These are phyloP conservation scores for Pherbina coryleti DNA, from an alignment of 2,888 invertebrate species.

Conservation along the genomic window DNA sequence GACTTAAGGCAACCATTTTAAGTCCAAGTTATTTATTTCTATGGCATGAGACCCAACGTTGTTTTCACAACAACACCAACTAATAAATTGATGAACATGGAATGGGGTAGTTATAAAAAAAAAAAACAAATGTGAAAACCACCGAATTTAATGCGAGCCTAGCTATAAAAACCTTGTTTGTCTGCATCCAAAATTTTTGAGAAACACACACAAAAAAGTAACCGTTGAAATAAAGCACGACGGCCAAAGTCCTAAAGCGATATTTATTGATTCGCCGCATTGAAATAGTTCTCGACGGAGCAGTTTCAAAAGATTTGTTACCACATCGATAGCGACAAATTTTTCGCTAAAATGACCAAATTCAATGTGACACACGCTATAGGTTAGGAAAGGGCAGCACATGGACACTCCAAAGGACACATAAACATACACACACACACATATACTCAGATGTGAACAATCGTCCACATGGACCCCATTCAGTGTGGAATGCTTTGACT, in stretches of 20 bases:
- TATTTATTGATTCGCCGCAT: constrained; percentile 67
- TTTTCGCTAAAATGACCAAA: constrained; percentile 46
- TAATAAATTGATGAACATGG: constrained; percentile 5
- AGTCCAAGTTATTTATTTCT: background rate
- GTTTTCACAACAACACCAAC: background rate
- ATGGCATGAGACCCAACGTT: background rate
- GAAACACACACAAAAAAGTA: background rate
- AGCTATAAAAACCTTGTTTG: constrained; percentile 48
- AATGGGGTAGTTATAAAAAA: background rate
- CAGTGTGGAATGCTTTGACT: background rate
- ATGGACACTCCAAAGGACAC: constrained; percentile 31
- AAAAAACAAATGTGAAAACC: background rate
- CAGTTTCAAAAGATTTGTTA: constrained; percentile 61
- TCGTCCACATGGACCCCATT: constrained; percentile 47
- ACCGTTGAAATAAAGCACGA: constrained; percentile 55
- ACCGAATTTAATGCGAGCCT: constrained; percentile 46
- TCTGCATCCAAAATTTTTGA: constrained; percentile 45
- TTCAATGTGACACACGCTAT: constrained; percentile 47
- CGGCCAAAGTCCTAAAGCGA: constrained; percentile 48
- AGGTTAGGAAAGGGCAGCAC: constrained; percentile 35
- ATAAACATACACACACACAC: constrained; percentile 20
- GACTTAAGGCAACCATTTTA: background rate
- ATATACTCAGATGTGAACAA: constrained; percentile 43
- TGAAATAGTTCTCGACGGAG: constrained; percentile 66
- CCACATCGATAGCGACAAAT: constrained; percentile 48